Conservation (phyloP, 2,797 vertebrate species). For the Setipinna tenuifilis region DNA sequence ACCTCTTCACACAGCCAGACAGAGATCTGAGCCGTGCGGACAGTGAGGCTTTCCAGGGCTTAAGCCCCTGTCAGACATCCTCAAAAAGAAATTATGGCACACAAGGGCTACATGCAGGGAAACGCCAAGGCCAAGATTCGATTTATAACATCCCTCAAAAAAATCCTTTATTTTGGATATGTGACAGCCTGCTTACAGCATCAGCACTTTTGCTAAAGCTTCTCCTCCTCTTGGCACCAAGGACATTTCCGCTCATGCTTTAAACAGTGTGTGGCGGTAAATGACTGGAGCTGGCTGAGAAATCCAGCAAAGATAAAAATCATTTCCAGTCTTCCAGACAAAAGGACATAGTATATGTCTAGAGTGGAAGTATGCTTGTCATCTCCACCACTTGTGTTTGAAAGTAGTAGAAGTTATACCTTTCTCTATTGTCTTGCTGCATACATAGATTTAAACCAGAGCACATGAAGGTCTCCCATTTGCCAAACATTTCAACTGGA, state of each 20-base stretch:
- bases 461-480: background rate
- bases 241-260: constrained; percentile 49
- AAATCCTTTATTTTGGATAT: constrained; percentile 40
- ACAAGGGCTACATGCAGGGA: background rate
- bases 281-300: constrained; percentile 29
- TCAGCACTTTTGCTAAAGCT: constrained; percentile 46
- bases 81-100: constrained; percentile 12
- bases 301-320: constrained; percentile 48
- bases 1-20: constrained; percentile 2
- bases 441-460: constrained; percentile 26
- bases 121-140: background rate
- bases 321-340: background rate
- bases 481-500: background rate
- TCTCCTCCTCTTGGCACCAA: constrained; percentile 17
- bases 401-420: constrained; percentile 2
- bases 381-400: background rate
- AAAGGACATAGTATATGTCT: constrained; percentile 17
- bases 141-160: background rate
- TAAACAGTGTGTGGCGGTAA: constrained; percentile 25
- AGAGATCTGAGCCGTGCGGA: background rate
- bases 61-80: constrained; percentile 1
- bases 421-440: background rate
- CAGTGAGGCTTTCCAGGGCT: constrained; percentile 9
- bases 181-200: constrained; percentile 56
- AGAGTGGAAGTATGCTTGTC: constrained; percentile 7